These are phyloP conservation scores for Platynereis dumerilii DNA, from an alignment of 2,888 invertebrate genomes.

Conservation along the genomic window DNA sequence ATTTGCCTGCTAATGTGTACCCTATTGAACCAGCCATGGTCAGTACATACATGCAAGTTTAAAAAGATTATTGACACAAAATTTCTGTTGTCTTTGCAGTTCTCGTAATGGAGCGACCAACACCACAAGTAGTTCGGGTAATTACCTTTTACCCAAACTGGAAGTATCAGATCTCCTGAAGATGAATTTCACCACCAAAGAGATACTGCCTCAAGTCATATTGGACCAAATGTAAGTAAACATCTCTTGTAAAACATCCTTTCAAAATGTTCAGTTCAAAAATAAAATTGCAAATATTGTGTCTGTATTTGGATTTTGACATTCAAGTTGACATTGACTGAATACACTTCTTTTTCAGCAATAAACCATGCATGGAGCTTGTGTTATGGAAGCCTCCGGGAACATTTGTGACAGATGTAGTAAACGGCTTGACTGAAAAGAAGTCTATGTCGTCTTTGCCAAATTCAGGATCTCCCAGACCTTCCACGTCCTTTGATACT, in stretches of 20 bases:
- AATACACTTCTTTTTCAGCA: constrained; percentile 16
- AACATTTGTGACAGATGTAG: constrained; percentile 12
- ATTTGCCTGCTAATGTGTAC: too few relatives aligned
- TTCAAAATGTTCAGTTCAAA: neutral
- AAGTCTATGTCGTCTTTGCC: constrained; percentile 7
- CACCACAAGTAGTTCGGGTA: too few relatives aligned
- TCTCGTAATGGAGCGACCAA: too few relatives aligned
- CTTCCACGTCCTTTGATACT: too few relatives aligned
- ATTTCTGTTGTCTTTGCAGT: too few relatives aligned
- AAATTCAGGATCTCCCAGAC: too few relatives aligned
- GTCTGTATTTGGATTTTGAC: neutral
- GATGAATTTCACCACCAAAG: constrained; percentile 27
- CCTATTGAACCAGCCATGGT: too few relatives aligned
- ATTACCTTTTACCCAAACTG: neutral
- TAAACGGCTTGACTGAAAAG: neutral
- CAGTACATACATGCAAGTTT: too few relatives aligned
- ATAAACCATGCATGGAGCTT: constrained; percentile 32
- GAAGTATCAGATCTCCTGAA: constrained; percentile 21
- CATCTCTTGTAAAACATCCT: neutral
- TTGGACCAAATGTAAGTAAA: constrained; percentile 33
- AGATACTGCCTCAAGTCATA: constrained; percentile 31
- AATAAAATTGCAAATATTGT: neutral
- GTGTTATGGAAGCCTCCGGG: constrained; percentile 29
- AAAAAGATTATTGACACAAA: too few relatives aligned
- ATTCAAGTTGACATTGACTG: too few relatives aligned